Percentiles rank a stretch among this genome's conserved stretches.
Evolutionary conservation across 1,140 invertebrate genomes (phyloP).

Genomic region (Zaprionus ghesquierei): DNA sequence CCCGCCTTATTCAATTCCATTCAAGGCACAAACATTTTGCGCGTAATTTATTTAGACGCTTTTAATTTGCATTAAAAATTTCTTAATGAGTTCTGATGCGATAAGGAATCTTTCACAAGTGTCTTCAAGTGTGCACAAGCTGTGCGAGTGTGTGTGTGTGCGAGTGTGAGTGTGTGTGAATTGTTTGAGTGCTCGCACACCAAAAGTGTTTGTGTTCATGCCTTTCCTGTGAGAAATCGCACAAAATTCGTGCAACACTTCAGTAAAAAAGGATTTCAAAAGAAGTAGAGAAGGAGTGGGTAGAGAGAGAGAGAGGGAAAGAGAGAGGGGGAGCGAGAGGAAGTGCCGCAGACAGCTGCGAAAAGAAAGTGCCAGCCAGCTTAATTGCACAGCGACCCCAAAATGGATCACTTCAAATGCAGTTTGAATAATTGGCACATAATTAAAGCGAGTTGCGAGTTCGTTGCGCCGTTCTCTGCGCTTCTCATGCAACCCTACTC

Average conservation of each 20-base stretch:
- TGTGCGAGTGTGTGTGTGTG: slow-evolving; percentile 5
- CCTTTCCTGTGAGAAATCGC: slow-evolving; percentile 82
- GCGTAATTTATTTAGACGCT: slow-evolving; percentile 73
- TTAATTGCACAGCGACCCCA: slow-evolving; percentile 74
- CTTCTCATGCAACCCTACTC: background rate
- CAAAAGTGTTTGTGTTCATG: slow-evolving; percentile 78
- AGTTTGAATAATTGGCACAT: slow-evolving; percentile 82
- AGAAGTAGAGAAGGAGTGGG: background rate
- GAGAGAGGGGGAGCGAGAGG: slow-evolving; percentile 30
- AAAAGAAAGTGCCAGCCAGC: slow-evolving; percentile 15
- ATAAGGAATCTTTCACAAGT: slow-evolving; percentile 56
- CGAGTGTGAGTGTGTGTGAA: slow-evolving; percentile 16
- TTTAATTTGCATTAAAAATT: slow-evolving; percentile 78
- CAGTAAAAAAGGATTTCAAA: slow-evolving; percentile 6
- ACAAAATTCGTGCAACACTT: slow-evolving; percentile 66
- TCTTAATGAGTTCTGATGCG: slow-evolving; percentile 66
- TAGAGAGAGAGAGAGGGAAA: slow-evolving; percentile 1
- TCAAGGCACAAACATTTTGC: slow-evolving; percentile 38
- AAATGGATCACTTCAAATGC: slow-evolving; percentile 81
- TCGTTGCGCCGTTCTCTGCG: slow-evolving; percentile 28
- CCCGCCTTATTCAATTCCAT: slow-evolving; percentile 21
- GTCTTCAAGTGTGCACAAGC: slow-evolving; percentile 6
- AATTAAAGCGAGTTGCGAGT: slow-evolving; percentile 73
- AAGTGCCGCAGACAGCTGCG: slow-evolving; percentile 1
- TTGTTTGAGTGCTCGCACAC: slow-evolving; percentile 43